Conservation (phyloP, 1,140 invertebrate genomes). For the Macrotrachela quadricornifera region DNA sequence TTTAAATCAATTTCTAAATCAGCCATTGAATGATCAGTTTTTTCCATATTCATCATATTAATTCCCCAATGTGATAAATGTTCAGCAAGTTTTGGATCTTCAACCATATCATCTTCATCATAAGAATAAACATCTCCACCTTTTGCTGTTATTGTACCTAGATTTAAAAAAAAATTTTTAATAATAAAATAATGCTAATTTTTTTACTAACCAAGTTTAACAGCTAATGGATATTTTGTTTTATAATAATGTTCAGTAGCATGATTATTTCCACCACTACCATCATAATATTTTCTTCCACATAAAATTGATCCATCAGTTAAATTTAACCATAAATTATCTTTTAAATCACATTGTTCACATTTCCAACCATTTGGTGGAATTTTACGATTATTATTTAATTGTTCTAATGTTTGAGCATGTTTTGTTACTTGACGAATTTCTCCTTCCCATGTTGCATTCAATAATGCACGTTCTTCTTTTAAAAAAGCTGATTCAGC, state of each 20-base stretch:
- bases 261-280: constrained; percentile 89
- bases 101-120: constrained; percentile 88
- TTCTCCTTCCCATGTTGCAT: constrained; percentile 2
- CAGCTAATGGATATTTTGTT: constrained; percentile 64
- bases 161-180: too few species aligned
- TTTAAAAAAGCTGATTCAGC: constrained; percentile 1
- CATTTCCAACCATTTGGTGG: constrained; percentile 82
- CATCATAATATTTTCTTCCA: constrained; percentile 75
- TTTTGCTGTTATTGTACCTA: constrained; percentile 14
- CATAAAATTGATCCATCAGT: constrained; percentile 83
- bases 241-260: constrained; percentile 63
- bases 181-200: too few species aligned
- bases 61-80: constrained; percentile 93
- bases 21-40: constrained; percentile 98
- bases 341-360: constrained; percentile 69
- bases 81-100: constrained; percentile 61
- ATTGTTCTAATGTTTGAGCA: constrained; percentile 52
- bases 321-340: constrained; percentile 91
- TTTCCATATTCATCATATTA: constrained; percentile 69
- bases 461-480: not conserved
- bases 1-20: constrained; percentile 90
- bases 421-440: constrained; percentile 36
- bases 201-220: too few species aligned
- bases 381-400: constrained; percentile 68
- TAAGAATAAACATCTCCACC: constrained; percentile 70